Percentiles rank a stretch among this genome's conserved stretches.
Conservation (phyloP, 1,140 invertebrate genomes). For the Orchesella cincta region DNA sequence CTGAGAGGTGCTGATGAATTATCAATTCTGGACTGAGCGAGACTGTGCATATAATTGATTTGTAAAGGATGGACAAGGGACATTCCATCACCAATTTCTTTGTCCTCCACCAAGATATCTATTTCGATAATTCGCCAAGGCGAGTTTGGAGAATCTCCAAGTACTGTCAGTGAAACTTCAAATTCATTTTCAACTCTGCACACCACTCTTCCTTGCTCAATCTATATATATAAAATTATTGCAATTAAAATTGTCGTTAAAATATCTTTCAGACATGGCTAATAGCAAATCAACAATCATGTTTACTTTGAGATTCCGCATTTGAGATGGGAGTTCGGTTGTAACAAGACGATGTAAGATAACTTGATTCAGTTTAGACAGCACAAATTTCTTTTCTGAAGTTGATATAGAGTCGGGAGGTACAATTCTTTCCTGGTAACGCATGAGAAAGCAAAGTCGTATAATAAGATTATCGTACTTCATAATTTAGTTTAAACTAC, state of each 20-base stretch:
- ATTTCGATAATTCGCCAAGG: conserved; percentile 95
- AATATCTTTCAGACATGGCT: conserved; percentile 28
- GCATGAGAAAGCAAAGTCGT: background rate
- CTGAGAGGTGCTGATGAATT: conserved; percentile 77
- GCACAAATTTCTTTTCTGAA: conserved; percentile 78
- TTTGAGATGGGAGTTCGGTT: conserved; percentile 88
- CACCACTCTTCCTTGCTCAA: conserved; percentile 88
- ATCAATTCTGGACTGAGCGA: conserved; percentile 84
- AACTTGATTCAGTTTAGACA: conserved; percentile 86
- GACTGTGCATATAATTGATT: conserved; percentile 87
- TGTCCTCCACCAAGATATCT: conserved; percentile 92
- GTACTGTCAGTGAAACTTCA: conserved; percentile 91
- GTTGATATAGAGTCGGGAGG: conserved; percentile 89
- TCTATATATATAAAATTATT: conserved; percentile 55
- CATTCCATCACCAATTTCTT: conserved; percentile 95
- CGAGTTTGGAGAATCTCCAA: conserved; percentile 88
- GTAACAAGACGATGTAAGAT: conserved; percentile 93
- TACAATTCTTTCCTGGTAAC: conserved; percentile 79
- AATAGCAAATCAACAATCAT: background rate
- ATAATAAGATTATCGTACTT: background rate
- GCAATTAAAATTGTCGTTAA: background rate
- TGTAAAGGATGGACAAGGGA: conserved; percentile 89
- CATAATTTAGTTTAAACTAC: background rate
- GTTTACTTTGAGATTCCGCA: conserved; percentile 85
- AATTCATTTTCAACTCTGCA: conserved; percentile 96